phyloP scores from a whole-genome alignment of 2,797 vertebrate genomes.

The Lutra lutra region DNA sequence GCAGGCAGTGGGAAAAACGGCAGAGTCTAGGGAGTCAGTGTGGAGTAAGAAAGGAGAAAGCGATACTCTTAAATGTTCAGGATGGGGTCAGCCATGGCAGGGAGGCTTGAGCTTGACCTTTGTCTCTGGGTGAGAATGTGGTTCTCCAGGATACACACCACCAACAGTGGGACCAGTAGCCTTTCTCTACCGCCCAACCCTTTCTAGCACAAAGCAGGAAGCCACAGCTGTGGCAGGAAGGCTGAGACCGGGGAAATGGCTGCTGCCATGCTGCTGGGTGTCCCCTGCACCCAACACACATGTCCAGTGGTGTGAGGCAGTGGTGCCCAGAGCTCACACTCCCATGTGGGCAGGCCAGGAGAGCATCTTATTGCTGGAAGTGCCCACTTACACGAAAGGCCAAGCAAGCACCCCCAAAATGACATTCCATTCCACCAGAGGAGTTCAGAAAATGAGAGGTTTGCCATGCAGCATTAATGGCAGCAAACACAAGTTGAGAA shows the following conservation, averaged over 20 bases:
- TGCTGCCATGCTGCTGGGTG: neutral
- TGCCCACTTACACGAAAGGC: neutral
- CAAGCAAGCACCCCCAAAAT: neutral
- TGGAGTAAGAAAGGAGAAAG: neutral
- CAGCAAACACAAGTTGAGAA: constrained; percentile 15
- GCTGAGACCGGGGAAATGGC: neutral
- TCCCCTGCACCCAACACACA: neutral
- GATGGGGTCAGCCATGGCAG: too few species aligned
- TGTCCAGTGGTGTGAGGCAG: neutral
- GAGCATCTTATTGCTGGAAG: neutral
- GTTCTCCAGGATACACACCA: fast-evolving
- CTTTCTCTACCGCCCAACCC: neutral
- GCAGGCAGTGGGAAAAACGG: neutral
- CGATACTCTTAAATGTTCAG: neutral
- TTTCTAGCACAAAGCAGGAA: neutral
- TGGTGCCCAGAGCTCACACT: neutral
- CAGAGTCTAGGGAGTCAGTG: neutral
- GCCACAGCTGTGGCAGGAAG: fast-evolving
- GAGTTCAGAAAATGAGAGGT: constrained; percentile 12
- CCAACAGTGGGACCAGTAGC: neutral
- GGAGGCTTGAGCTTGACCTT: neutral
- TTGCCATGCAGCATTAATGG: neutral
- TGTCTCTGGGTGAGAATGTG: neutral
- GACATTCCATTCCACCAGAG: neutral
- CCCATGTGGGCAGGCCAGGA: neutral